phyloP scores from a whole-genome alignment of 2,888 invertebrate species.

The Diplazon laetatorius region DNA sequence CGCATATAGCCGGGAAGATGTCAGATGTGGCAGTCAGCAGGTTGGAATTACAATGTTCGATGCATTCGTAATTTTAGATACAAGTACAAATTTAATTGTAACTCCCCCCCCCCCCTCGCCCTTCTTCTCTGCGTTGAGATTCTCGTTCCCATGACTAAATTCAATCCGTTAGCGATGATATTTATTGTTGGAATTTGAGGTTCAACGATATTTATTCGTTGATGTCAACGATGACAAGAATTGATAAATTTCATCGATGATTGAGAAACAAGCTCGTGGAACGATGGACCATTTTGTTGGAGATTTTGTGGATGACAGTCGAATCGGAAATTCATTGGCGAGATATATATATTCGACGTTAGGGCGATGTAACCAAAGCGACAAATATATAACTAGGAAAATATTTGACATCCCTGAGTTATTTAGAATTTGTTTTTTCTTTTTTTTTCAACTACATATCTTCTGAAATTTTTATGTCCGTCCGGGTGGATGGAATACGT shows the following conservation, averaged over 20 bases:
- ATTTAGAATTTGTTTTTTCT: too few species aligned
- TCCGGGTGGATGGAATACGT: neutral
- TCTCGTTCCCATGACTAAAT: slow-evolving; percentile 24
- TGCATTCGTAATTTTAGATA: slow-evolving; percentile 50
- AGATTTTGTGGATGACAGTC: slow-evolving; percentile 6
- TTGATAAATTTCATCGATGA: slow-evolving; percentile 7
- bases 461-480: too few species aligned
- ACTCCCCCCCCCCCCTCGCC: too few species aligned
- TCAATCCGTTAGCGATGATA: neutral
- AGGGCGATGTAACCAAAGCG: neutral
- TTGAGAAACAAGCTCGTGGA: slow-evolving; percentile 34
- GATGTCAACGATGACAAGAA: slow-evolving; percentile 6
- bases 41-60: slow-evolving; percentile 11
- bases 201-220: slow-evolving; percentile 8
- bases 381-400: neutral
- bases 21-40: neutral
- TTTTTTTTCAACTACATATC: too few species aligned
- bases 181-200: slow-evolving; percentile 42
- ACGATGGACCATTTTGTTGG: neutral
- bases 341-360: too few species aligned
- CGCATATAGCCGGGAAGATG: slow-evolving; percentile 10
- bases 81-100: slow-evolving; percentile 46
- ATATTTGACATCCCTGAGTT: too few species aligned
- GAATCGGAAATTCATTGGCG: neutral
- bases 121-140: too few species aligned